A percentile compares a stretch with the other conserved stretches of the same genome.
phyloP scores from a whole-genome alignment of 2,797 vertebrate genomes.

The Phrynocephalus forsythii region DNA sequence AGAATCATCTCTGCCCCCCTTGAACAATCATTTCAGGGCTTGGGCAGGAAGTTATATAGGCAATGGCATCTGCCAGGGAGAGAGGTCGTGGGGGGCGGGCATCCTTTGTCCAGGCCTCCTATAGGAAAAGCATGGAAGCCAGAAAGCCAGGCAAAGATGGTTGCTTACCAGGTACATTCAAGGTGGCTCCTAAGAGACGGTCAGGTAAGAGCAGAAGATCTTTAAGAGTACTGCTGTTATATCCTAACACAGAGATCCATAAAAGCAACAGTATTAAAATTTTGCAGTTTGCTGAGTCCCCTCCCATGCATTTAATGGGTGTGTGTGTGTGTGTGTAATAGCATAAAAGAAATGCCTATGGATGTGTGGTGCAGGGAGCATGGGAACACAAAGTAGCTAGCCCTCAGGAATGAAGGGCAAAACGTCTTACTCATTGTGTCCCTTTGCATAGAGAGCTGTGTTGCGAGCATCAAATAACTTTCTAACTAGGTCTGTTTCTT shows the following conservation, averaged over 20 bases:
- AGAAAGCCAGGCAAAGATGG: too few species aligned
- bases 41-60: too few species aligned
- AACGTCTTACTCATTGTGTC: not conserved
- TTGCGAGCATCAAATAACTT: slow-evolving; percentile 11
- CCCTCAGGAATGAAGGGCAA: not conserved
- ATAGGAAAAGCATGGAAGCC: too few species aligned
- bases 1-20: too few species aligned
- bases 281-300: not conserved
- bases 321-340: not conserved
- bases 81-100: too few species aligned
- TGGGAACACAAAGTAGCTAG: not conserved
- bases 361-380: too few species aligned
- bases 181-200: not conserved
- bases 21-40: too few species aligned
- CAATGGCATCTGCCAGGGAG: too few species aligned
- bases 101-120: too few species aligned
- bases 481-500: not conserved
- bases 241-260: not conserved
- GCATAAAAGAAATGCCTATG: too few species aligned
- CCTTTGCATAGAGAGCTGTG: not conserved
- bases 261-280: not conserved
- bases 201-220: not conserved
- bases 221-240: not conserved
- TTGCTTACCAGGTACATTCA: not conserved
- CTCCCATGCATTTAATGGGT: not conserved